A percentile compares a stretch with the other conserved stretches of the same genome.
These are phyloP conservation scores for Hephaestus fuliginosus DNA, from an alignment of 2,797 vertebrate genomes.

Conservation along the genomic window DNA sequence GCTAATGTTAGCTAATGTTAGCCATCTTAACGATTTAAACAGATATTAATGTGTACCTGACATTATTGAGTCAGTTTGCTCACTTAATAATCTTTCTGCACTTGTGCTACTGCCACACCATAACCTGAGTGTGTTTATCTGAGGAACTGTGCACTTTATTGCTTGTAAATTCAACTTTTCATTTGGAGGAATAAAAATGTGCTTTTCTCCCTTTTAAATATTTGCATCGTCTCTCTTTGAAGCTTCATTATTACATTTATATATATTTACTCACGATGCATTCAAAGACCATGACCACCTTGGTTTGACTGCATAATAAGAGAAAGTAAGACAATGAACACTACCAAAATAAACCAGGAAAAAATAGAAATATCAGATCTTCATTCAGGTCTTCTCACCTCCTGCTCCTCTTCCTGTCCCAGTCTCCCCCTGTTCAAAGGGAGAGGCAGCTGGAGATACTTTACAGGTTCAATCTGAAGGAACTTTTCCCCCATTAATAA, in stretches of 20 bases:
- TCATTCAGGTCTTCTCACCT: constrained; percentile 23
- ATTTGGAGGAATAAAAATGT: background rate
- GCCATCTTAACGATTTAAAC: background rate
- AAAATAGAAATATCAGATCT: constrained; percentile 3
- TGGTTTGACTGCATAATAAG: background rate
- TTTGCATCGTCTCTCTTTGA: background rate
- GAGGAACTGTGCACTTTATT: background rate
- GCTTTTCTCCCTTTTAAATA: background rate
- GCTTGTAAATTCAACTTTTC: background rate
- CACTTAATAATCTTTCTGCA: background rate
- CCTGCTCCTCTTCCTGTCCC: constrained; percentile 22
- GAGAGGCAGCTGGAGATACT: constrained; percentile 60
- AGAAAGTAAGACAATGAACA: background rate
- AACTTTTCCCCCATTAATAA: constrained; percentile 82
- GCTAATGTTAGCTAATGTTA: background rate
- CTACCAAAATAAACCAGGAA: background rate
- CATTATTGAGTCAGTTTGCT: background rate
- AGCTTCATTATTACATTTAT: background rate
- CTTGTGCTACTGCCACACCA: background rate
- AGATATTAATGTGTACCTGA: background rate
- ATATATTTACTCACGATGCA: background rate
- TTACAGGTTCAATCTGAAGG: constrained; percentile 74
- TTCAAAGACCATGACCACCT: background rate
- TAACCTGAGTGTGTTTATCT: background rate
- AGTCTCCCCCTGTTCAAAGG: constrained; percentile 18